Evolutionary conservation across 2,888 invertebrate genomes (phyloP).

Genomic region (Blastobasis adustella): DNA sequence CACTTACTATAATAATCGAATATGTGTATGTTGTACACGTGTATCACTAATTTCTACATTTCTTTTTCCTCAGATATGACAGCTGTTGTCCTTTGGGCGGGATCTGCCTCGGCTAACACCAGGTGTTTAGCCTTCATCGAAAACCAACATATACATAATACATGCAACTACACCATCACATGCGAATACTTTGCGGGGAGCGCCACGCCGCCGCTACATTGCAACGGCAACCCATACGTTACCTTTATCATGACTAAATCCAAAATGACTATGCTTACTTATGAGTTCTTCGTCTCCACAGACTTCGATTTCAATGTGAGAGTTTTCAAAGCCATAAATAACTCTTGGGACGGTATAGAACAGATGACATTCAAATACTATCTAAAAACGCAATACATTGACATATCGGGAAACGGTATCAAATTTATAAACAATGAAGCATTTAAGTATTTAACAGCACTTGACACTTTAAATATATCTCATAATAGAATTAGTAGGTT

Average conservation of each 20-base stretch:
- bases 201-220: constrained; percentile 26
- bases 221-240: constrained; percentile 31
- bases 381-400: constrained; percentile 25
- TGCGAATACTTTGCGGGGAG: constrained; percentile 34
- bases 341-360: constrained; percentile 37
- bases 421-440: constrained; percentile 30
- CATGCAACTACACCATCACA: constrained; percentile 36
- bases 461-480: constrained; percentile 42
- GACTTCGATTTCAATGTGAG: constrained; percentile 56
- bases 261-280: constrained; percentile 19
- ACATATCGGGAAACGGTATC: constrained; percentile 42
- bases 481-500: constrained; percentile 35
- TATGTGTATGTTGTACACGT: too few relatives aligned
- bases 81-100: too few relatives aligned
- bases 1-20: too few relatives aligned
- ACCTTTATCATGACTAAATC: constrained; percentile 37
- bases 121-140: too few relatives aligned
- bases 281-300: constrained; percentile 47
- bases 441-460: constrained; percentile 28
- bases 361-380: constrained; percentile 40
- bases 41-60: too few relatives aligned
- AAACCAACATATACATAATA: too few relatives aligned
- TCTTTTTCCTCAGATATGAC: too few relatives aligned
- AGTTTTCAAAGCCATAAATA: constrained; percentile 28
- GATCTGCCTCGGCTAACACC: too few relatives aligned